Conservation (phyloP, 2,113 vertebrate genomes). For the Colossoma macropomum region DNA sequence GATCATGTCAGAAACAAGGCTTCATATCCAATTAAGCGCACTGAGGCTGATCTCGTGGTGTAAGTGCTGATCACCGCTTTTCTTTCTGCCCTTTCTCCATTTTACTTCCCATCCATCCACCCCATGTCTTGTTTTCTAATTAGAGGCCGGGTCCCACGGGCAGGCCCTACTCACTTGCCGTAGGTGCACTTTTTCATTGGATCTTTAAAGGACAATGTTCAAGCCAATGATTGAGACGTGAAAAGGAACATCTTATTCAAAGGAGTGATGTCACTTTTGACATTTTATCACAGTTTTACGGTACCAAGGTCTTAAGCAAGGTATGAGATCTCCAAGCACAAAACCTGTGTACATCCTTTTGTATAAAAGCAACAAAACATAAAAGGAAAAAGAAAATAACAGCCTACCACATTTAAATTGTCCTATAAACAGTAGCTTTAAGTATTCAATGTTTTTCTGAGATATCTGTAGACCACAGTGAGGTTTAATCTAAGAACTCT, state of each 20-base stretch:
- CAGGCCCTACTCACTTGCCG: background rate
- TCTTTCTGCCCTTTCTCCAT: background rate
- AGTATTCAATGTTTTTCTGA: too few relatives aligned
- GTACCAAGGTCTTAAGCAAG: too few relatives aligned
- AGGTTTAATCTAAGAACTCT: too few relatives aligned
- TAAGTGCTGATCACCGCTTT: background rate
- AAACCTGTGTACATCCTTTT: too few relatives aligned
- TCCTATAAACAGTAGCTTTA: too few relatives aligned
- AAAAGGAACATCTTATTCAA: background rate
- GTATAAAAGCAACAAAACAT: too few relatives aligned
- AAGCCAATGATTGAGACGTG: background rate
- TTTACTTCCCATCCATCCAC: background rate
- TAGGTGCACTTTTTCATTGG: background rate
- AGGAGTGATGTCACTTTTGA: background rate
- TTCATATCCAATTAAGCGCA: background rate
- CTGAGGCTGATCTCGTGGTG: constrained; percentile 2
- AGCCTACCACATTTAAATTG: too few relatives aligned
- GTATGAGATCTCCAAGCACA: too few relatives aligned
- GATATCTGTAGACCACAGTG: too few relatives aligned
- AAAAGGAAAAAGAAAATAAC: too few relatives aligned
- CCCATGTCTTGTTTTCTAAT: constrained; percentile 38
- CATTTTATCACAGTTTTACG: too few relatives aligned
- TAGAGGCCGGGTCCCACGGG: constrained; percentile 5
- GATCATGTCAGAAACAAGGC: background rate
- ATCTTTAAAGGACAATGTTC: background rate